Base-by-base conservation (phyloP, 2,113 vertebrate species). In the Progne subis region DNA sequence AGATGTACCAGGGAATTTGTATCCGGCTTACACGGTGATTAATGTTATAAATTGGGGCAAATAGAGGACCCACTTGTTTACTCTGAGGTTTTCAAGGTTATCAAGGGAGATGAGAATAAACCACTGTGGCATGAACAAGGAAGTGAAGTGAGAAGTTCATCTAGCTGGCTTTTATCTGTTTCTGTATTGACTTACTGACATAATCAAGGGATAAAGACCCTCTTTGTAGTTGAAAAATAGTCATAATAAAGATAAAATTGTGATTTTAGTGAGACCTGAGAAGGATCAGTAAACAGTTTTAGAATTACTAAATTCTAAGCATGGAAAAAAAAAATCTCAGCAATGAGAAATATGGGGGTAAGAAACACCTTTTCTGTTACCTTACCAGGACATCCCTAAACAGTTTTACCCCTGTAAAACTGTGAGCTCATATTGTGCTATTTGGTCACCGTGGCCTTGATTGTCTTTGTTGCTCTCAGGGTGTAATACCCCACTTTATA, bases 71-170 rank as follows among this genome's bases (percentile, higher is more conserved):
- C 28, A 60, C 19, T 61, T 77, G 34, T 92, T 96, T 89, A 74
- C 32, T 80, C 39, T 70, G 50, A 94, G 75, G 75, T 92, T 91
- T 90, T 86, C 57, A 94, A 76, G 37, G 55, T 85, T 97, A 57
- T 87, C 70, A 67, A 44, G 43, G 39, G 74, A 87, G 50, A 55
- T 77, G 47, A 91, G 82, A 95, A 59, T 19, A 82, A 96, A 80
- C 74, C 70, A 71, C 23, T 55, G 32, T 82, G 93, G 34, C 43
- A 61, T 67, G 34, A 80, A 88, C n/a, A 85, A 83, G 81, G 59
- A 94, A 95, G 46, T 69, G 28, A 86, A 71, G 41, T 32, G 46
- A 92, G 53, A 92, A 91, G 25, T 81, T 87, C 3, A 77, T 90
- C 79, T 65, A 81, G 28, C 21, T 77, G 34, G 18, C 18, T 74